phyloP scores from a whole-genome alignment of 2,888 invertebrate species.

The Palloptera scutellata region DNA sequence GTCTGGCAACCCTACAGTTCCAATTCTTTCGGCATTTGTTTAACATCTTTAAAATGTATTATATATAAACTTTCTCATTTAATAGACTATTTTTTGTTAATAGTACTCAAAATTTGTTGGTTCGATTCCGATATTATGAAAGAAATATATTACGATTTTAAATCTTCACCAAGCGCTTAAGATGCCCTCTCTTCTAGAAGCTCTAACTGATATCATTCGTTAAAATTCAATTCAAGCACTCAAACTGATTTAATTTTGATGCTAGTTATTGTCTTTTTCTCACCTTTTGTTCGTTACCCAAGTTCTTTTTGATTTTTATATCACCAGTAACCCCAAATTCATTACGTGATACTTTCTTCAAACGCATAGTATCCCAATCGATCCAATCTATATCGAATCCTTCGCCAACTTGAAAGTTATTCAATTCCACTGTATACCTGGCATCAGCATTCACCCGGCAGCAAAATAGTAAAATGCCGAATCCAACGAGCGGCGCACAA shows the following conservation, averaged over 20 bases:
- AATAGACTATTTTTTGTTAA: too few species aligned
- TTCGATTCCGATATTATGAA: too few species aligned
- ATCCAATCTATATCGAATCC: constrained; percentile 47
- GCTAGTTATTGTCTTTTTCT: constrained; percentile 8
- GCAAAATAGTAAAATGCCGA: neutral
- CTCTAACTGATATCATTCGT: too few species aligned
- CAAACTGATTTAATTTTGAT: neutral
- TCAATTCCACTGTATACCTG: constrained; percentile 44
- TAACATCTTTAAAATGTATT: too few species aligned
- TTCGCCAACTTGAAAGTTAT: constrained; percentile 44
- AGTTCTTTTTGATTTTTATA: constrained; percentile 45
- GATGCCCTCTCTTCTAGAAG: too few species aligned
- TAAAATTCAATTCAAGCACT: neutral
- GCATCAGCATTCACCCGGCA: neutral
- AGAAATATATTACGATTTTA: too few species aligned
- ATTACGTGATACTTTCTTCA: constrained; percentile 50
- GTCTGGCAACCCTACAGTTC: too few species aligned
- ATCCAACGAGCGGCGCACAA: too few species aligned
- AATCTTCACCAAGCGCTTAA: too few species aligned
- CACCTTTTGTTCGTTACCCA: constrained; percentile 50
- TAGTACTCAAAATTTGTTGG: too few species aligned
- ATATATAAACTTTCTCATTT: too few species aligned
- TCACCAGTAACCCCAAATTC: constrained; percentile 48
- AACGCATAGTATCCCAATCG: constrained; percentile 51
- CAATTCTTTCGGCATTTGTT: too few species aligned